phyloP scores from a whole-genome alignment of 1,140 invertebrate genomes.

The Subanguina moxae region DNA sequence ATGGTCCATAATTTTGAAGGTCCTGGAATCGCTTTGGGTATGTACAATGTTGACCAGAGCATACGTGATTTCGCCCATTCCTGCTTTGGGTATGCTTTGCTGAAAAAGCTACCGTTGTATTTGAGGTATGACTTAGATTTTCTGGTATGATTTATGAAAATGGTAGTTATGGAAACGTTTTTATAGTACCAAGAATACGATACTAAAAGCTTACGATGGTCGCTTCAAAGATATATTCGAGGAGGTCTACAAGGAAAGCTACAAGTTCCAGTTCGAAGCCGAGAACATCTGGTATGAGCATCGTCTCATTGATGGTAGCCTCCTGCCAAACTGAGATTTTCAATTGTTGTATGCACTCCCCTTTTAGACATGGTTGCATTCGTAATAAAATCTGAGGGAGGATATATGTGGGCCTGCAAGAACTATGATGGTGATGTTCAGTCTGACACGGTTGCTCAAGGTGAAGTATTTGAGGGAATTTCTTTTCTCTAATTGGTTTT shows the following conservation, averaged over 20 bases:
- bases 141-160: constrained; percentile 29
- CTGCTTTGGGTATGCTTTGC: constrained; percentile 58
- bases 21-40: constrained; percentile 75
- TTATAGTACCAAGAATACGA: constrained; percentile 89
- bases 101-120: constrained; percentile 44
- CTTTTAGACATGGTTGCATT: constrained; percentile 91
- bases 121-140: too few species aligned
- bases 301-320: constrained; percentile 69
- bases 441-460: constrained; percentile 70
- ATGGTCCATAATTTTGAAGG: constrained; percentile 74
- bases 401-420: constrained; percentile 98
- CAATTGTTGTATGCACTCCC: not conserved
- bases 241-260: constrained; percentile 87
- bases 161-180: constrained; percentile 56
- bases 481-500: constrained; percentile 66
- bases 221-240: constrained; percentile 98
- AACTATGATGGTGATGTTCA: constrained; percentile 99
- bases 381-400: constrained; percentile 92
- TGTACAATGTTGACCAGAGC: constrained; percentile 74
- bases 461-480: constrained; percentile 68
- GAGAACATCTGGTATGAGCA: constrained; percentile 94
- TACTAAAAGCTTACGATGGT: constrained; percentile 97
- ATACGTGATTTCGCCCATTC: constrained; percentile 58
- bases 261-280: constrained; percentile 81
- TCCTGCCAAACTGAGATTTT: too few species aligned